Base-by-base conservation (phyloP, 2,888 invertebrate genomes). In the Malacosoma neustria region DNA sequence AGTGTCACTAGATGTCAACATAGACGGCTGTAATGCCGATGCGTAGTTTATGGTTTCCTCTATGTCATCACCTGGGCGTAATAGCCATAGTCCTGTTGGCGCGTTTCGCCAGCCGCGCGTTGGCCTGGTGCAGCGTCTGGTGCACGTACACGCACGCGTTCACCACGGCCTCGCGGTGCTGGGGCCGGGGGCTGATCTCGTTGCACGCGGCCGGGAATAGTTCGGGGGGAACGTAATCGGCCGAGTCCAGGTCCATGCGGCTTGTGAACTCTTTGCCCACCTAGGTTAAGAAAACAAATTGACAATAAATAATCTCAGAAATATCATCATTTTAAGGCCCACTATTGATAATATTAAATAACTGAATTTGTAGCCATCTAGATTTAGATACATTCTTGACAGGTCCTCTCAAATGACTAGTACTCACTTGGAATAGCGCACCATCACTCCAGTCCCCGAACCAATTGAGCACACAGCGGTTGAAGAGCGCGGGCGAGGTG, bases 361-460 rank as follows among this genome's bases (percentile, higher is more conserved):
- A n/a, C n/a, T n/a, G n/a, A n/a, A n/a, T n/a, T n/a, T n/a, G n/a
- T n/a, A n/a, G n/a, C n/a, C n/a, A n/a, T n/a, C n/a, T n/a, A n/a
- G n/a, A n/a, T n/a, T n/a, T n/a, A n/a, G n/a, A n/a, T n/a, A n/a
- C n/a, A n/a, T n/a, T n/a, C n/a, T n/a, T n/a, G n/a, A n/a, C n/a
- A n/a, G n/a, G n/a, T n/a, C n/a, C n/a, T n/a, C n/a, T n/a, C n/a
- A n/a, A n/a, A n/a, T n/a, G n/a, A n/a, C n/a, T n/a, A n/a, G n/a
- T n/a, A 36, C 58, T 49, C 50, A 90, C 95, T 86, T 97, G 96
- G 90, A 93, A 97, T 15, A 97, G 80, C 0, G 97, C 97, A 2
- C 96, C 95, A 63, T 98, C 97, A 13, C 98, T 97, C 99, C 99
- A 99, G 76, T 99, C 99, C 7, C 99, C 99, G 76, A 99, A 99